These are phyloP conservation scores for Lypha dubia DNA, from an alignment of 2,888 invertebrate species.

Conservation along the genomic window DNA sequence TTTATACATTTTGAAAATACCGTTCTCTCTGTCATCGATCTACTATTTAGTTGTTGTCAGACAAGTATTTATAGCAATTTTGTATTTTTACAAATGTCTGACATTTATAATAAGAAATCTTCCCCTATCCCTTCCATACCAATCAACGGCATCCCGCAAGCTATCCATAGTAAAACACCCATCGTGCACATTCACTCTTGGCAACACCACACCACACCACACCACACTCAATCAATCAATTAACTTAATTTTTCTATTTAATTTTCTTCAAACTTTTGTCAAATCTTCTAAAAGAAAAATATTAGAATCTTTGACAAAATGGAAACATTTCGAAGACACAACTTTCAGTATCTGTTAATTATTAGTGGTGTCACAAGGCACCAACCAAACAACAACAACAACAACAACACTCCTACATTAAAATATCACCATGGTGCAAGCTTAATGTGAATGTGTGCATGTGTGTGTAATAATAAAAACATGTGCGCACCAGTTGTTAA, in stretches of 20 bases:
- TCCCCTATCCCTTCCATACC: background rate
- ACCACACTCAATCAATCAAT: slow-evolving; percentile 49
- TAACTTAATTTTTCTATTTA: slow-evolving; percentile 14
- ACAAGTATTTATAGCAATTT: slow-evolving; percentile 2
- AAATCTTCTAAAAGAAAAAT: slow-evolving; percentile 7
- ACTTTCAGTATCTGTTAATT: background rate
- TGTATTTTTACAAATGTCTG: slow-evolving; percentile 47
- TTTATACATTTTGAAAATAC: background rate
- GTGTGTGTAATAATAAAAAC: slow-evolving; percentile 39
- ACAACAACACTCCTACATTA: background rate
- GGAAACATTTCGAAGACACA: slow-evolving; percentile 2
- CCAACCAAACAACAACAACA: no score
- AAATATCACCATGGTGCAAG: slow-evolving; percentile 16
- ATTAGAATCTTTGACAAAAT: slow-evolving; percentile 15
- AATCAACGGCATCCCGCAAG: background rate
- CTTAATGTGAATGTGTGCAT: no score
- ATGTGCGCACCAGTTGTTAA: slow-evolving; percentile 58
- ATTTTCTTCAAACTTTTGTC: slow-evolving; percentile 25
- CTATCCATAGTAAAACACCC: background rate
- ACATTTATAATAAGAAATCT: slow-evolving; percentile 17
- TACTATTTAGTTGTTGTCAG: background rate
- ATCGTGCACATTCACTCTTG: slow-evolving; percentile 29
- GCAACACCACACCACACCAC: no score
- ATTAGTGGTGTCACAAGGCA: background rate
- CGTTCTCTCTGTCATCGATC: slow-evolving; percentile 5